These are phyloP conservation scores for Gymnoscopelus microlampas DNA, from an alignment of 2,797 vertebrate species.

Conservation along the genomic window DNA sequence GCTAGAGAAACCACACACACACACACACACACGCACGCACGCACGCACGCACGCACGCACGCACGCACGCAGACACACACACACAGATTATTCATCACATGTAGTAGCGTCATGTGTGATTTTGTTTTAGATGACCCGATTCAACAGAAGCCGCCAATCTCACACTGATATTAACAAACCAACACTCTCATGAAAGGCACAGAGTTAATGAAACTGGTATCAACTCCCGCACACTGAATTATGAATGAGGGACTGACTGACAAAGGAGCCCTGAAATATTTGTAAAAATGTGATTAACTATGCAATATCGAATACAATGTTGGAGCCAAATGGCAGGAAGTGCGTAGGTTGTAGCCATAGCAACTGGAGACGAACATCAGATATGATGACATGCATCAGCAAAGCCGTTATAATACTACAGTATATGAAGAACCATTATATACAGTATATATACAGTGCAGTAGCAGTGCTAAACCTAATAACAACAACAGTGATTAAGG, in stretches of 20 bases:
- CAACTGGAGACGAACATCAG: slow-evolving; percentile 40
- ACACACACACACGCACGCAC: no score
- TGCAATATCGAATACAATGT: slow-evolving; percentile 19
- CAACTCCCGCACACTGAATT: no score
- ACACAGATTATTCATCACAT: no score
- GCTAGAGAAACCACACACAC: not conserved
- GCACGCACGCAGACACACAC: no score
- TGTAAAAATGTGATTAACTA: slow-evolving; percentile 9
- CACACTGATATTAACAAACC: slow-evolving; percentile 27
- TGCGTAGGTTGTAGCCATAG: slow-evolving; percentile 59
- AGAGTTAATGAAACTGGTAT: not conserved
- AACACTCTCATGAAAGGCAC: slow-evolving; percentile 18
- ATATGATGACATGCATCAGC: slow-evolving; percentile 44
- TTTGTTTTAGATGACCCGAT: not conserved
- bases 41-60: no score
- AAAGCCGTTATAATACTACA: slow-evolving; percentile 14
- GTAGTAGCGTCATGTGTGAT: no score
- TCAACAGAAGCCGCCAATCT: slow-evolving; percentile 32
- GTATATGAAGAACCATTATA: slow-evolving; percentile 10
- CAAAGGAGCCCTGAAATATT: slow-evolving; percentile 14
- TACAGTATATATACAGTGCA: not conserved
- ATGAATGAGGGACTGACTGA: slow-evolving; percentile 6
- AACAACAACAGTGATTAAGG: slow-evolving; percentile 35
- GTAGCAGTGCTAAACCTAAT: slow-evolving; percentile 20
- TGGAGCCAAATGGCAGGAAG: slow-evolving; percentile 36